Conservation (phyloP, 2,113 vertebrate genomes). For the Nyctibius bracteatus region DNA sequence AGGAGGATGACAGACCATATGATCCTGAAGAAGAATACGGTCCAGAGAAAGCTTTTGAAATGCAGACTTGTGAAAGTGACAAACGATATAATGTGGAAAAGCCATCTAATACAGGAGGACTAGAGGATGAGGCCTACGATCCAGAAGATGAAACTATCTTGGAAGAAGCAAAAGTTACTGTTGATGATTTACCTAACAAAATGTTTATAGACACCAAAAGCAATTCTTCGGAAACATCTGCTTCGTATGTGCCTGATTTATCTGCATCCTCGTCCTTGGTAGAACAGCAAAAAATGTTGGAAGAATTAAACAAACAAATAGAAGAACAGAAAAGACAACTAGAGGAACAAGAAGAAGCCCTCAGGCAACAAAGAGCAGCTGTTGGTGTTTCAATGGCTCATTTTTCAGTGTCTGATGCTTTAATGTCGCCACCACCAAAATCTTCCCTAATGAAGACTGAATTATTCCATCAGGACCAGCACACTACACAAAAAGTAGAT, state of each 20-base stretch:
- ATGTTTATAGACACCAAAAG: slow-evolving; percentile 60
- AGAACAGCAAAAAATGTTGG: slow-evolving; percentile 93
- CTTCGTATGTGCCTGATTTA: neutral
- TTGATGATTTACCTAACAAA: slow-evolving; percentile 74
- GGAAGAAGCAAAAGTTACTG: slow-evolving; percentile 83
- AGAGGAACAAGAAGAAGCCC: slow-evolving; percentile 91
- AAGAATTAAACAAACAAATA: slow-evolving; percentile 94
- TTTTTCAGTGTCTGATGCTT: slow-evolving; percentile 91
- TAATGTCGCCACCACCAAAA: slow-evolving; percentile 90
- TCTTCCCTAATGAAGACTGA: slow-evolving; percentile 73
- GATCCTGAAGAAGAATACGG: slow-evolving; percentile 95
- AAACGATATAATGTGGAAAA: slow-evolving; percentile 42
- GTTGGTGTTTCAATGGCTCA: slow-evolving; percentile 94
- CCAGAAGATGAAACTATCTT: slow-evolving; percentile 94
- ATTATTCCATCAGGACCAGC: slow-evolving; percentile 80
- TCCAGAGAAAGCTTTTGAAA: slow-evolving; percentile 74
- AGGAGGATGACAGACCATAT: slow-evolving; percentile 89
- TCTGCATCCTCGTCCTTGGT: slow-evolving; percentile 75
- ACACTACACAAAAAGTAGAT: slow-evolving; percentile 71
- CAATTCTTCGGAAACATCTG: neutral
- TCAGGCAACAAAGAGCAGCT: slow-evolving; percentile 90
- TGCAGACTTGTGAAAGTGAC: slow-evolving; percentile 43
- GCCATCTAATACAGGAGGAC: slow-evolving; percentile 26
- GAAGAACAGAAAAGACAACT: slow-evolving; percentile 94
- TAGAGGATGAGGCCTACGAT: slow-evolving; percentile 91